These are phyloP conservation scores for Crypturellus undulatus DNA, from an alignment of 2,113 vertebrate species.

Conservation along the genomic window DNA sequence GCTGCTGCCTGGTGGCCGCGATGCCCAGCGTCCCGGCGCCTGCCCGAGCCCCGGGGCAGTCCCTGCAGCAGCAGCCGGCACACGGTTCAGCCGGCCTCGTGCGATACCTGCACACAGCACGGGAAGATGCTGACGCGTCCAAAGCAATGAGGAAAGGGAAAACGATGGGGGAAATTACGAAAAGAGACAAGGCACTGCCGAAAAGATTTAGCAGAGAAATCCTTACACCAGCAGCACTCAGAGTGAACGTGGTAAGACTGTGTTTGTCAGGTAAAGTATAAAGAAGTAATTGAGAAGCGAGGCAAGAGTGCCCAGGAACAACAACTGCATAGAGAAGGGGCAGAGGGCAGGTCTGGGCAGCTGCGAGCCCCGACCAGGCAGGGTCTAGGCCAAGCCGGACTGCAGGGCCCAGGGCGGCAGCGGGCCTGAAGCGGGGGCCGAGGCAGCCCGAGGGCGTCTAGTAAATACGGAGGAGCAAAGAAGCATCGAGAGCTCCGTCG, in stretches of 20 bases:
- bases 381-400: not conserved
- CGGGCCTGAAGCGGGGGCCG: not conserved
- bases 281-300: not conserved
- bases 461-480: not conserved
- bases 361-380: accelerated
- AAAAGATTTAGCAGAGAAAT: not conserved
- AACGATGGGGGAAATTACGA: not conserved
- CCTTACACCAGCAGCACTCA: not conserved
- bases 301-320: not conserved
- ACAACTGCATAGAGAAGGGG: not conserved
- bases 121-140: not conserved
- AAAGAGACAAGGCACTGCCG: not conserved
- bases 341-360: not conserved
- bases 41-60: no score
- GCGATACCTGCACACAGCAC: accelerated
- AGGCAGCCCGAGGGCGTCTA: accelerated
- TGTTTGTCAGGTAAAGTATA: not conserved
- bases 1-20: not conserved
- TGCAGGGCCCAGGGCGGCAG: not conserved
- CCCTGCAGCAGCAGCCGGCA: no score
- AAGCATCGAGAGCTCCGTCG: not conserved
- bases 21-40: not conserved
- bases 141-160: not conserved
- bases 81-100: no score
- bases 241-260: not conserved